A percentile compares a stretch with the other conserved stretches of the same genome.
phyloP scores from a whole-genome alignment of 2,888 invertebrate species.

The Drosophila parthenogenetica region DNA sequence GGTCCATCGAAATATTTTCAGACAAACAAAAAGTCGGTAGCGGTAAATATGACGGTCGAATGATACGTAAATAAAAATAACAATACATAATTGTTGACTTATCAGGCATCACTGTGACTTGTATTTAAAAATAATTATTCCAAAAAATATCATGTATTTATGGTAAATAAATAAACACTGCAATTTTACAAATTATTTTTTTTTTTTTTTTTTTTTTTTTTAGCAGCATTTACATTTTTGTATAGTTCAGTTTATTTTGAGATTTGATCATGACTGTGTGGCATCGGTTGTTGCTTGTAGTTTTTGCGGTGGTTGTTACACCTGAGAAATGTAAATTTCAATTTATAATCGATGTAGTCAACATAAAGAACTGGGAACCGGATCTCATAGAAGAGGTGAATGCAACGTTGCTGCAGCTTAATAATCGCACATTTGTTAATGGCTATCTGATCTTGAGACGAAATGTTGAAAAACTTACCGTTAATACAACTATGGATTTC shows the following conservation, averaged over 20 bases:
- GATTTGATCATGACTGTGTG: constrained; percentile 2
- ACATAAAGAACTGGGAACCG: background rate
- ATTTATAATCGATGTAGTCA: constrained; percentile 5
- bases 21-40: background rate
- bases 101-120: background rate
- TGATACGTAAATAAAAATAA: background rate
- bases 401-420: background rate
- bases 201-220: background rate
- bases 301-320: constrained; percentile 2
- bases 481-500: constrained; percentile 36
- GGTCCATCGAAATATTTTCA: background rate
- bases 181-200: background rate
- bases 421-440: constrained; percentile 18
- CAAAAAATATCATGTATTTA: background rate
- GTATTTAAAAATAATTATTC: background rate
- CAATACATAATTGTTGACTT: background rate
- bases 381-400: constrained; percentile 1
- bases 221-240: background rate
- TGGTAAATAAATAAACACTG: background rate
- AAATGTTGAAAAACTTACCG: constrained; percentile 2
- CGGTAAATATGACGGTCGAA: background rate
- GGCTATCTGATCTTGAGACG: constrained; percentile 12
- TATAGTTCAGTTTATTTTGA: background rate
- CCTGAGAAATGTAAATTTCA: constrained; percentile 13
- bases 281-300: constrained; percentile 1